phyloP scores from a whole-genome alignment of 2,888 invertebrate genomes.

The Drosophila borborema region DNA sequence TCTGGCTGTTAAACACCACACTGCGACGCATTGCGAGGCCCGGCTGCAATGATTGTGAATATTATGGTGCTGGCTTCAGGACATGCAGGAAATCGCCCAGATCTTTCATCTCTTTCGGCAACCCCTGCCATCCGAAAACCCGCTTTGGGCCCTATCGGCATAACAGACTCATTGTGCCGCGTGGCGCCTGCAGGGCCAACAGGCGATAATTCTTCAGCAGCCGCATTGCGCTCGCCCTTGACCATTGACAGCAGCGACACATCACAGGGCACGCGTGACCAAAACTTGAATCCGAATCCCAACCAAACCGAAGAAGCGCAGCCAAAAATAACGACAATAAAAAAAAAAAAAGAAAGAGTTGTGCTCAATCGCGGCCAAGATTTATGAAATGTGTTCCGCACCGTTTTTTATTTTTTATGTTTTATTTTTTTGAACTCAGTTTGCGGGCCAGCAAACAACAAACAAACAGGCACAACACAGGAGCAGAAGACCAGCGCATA shows the following conservation, averaged over 20 bases:
- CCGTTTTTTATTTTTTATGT: constrained; percentile 27
- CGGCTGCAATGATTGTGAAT: not conserved
- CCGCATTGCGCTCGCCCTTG: constrained; percentile 8
- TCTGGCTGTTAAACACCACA: constrained; percentile 29
- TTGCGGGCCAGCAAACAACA: constrained; percentile 29
- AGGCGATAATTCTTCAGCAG: constrained; percentile 21
- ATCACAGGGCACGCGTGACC: constrained; percentile 11
- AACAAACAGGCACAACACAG: constrained; percentile 8
- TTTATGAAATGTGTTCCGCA: constrained; percentile 73
- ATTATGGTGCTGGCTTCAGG: not conserved
- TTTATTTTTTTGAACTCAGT: not conserved
- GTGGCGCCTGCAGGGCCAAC: not conserved
- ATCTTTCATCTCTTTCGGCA: constrained; percentile 48
- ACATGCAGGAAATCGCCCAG: constrained; percentile 7
- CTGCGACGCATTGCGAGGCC: constrained; percentile 28
- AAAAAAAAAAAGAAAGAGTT: constrained; percentile 35
- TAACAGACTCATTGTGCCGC: constrained; percentile 19
- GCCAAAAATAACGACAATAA: constrained; percentile 57
- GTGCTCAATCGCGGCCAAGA: constrained; percentile 74
- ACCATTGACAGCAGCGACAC: constrained; percentile 24
- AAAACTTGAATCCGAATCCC: constrained; percentile 13
- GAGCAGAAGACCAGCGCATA: constrained; percentile 45
- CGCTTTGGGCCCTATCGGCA: constrained; percentile 34
- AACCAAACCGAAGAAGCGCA: constrained; percentile 23
- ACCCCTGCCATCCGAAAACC: constrained; percentile 12